phyloP scores from a whole-genome alignment of 2,113 vertebrate genomes.

The Menura novaehollandiae region DNA sequence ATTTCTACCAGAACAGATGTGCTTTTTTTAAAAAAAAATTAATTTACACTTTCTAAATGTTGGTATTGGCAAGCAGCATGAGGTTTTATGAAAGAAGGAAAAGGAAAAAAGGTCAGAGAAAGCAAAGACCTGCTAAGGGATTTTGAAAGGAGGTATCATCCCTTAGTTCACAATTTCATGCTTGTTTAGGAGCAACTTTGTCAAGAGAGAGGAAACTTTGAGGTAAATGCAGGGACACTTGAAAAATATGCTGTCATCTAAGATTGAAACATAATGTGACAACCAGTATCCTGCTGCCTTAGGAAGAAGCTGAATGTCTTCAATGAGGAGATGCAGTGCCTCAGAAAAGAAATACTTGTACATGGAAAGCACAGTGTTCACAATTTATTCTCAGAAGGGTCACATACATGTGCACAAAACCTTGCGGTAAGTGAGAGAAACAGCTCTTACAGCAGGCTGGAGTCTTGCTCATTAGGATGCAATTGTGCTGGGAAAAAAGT shows the following conservation, averaged over 20 bases:
- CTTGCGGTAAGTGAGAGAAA: not conserved
- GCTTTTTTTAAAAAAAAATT: not conserved
- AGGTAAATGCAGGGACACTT: slow-evolving; percentile 51
- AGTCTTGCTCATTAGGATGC: slow-evolving; percentile 39
- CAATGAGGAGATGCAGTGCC: slow-evolving; percentile 1
- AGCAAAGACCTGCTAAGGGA: not conserved
- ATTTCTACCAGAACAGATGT: not conserved
- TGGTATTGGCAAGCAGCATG: not conserved
- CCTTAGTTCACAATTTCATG: not conserved
- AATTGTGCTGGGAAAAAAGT: not conserved
- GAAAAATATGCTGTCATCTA: slow-evolving; percentile 59
- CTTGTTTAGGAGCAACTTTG: slow-evolving; percentile 41
- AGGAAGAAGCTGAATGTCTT: slow-evolving; percentile 33
- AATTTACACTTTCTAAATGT: not conserved
- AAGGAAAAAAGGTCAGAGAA: not conserved
- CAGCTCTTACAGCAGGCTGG: not conserved
- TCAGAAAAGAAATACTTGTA: slow-evolving; percentile 25
- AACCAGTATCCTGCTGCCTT: slow-evolving; percentile 46
- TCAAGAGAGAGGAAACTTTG: slow-evolving; percentile 25
- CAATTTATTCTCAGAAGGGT: slow-evolving; percentile 40
- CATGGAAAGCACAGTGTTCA: slow-evolving; percentile 11
- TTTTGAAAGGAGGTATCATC: not conserved
- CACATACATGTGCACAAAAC: slow-evolving; percentile 14
- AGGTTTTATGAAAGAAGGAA: not conserved
- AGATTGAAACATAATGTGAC: slow-evolving; percentile 59